Conservation (phyloP, 2,113 vertebrate species). For the Bujurquina vittata region DNA sequence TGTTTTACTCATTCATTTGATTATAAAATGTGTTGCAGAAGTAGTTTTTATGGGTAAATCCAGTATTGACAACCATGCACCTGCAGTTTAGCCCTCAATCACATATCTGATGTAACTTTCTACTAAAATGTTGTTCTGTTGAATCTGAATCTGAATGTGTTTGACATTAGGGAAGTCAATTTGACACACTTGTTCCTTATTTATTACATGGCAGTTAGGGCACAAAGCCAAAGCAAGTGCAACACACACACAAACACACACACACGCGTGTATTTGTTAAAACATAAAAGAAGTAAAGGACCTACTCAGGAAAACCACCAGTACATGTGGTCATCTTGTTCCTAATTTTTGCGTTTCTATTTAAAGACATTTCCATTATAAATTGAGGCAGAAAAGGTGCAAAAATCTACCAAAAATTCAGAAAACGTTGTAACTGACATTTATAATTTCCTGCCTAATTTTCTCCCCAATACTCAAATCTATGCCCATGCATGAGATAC, state of each 20-base stretch:
- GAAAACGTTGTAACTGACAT: neutral
- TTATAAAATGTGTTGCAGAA: neutral
- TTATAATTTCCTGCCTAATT: neutral
- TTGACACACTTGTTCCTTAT: constrained; percentile 46
- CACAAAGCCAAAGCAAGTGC: neutral
- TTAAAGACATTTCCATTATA: neutral
- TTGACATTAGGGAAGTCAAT: constrained; percentile 47
- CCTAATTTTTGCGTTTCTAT: neutral
- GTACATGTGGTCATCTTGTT: neutral
- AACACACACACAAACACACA: neutral
- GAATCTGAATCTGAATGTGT: constrained; percentile 12
- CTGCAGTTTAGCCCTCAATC: neutral
- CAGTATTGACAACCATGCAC: neutral
- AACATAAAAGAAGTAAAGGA: neutral
- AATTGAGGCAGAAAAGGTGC: neutral
- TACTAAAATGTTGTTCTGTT: neutral
- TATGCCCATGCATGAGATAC: neutral
- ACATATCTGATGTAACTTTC: neutral
- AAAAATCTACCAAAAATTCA: neutral
- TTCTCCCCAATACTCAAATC: neutral
- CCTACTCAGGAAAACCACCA: neutral
- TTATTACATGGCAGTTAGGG: constrained; percentile 59
- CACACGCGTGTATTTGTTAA: no score
- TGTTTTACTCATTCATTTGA: constrained; percentile 8
- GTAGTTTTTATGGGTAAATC: neutral